A percentile compares a stretch with the other conserved stretches of the same genome.
phyloP scores from a whole-genome alignment of 2,888 invertebrate species.

The Sepiola atlantica region DNA sequence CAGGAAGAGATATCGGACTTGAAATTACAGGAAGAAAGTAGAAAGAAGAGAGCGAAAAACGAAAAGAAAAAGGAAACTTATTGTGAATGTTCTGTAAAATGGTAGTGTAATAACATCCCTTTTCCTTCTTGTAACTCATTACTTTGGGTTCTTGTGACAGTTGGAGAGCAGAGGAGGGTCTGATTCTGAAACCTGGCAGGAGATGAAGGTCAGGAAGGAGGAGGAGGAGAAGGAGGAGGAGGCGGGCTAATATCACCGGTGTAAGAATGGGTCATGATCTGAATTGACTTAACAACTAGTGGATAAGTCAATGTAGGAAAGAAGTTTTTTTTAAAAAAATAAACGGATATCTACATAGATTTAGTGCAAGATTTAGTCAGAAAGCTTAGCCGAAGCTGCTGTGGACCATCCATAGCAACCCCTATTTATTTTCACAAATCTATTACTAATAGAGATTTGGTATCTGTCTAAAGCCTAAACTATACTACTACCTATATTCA shows the following conservation, averaged over 20 bases:
- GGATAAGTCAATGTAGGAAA: neutral
- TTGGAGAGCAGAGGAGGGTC: neutral
- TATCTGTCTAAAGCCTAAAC: too few relatives aligned
- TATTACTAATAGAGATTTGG: too few relatives aligned
- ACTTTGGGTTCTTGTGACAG: neutral
- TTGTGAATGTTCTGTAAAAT: neutral
- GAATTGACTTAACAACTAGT: neutral
- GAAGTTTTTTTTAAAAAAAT: neutral
- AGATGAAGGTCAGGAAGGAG: too few relatives aligned
- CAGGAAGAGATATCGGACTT: neutral
- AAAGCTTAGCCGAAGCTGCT: too few relatives aligned
- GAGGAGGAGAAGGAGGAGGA: neutral
- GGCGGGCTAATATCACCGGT: neutral
- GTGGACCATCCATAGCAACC: too few relatives aligned
- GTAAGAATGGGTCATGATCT: neutral
- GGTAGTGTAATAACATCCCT: neutral
- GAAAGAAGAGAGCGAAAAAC: neutral
- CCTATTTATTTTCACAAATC: too few relatives aligned
- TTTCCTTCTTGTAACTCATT: neutral
- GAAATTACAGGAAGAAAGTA: neutral
- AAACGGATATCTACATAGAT: too few relatives aligned
- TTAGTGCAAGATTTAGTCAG: too few relatives aligned
- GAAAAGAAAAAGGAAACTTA: neutral
- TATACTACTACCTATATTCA: too few relatives aligned
- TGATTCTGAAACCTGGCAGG: neutral